Evolutionary conservation across 2,888 invertebrate species (phyloP).

Genomic region (Sphaerophoria rueppellii): DNA sequence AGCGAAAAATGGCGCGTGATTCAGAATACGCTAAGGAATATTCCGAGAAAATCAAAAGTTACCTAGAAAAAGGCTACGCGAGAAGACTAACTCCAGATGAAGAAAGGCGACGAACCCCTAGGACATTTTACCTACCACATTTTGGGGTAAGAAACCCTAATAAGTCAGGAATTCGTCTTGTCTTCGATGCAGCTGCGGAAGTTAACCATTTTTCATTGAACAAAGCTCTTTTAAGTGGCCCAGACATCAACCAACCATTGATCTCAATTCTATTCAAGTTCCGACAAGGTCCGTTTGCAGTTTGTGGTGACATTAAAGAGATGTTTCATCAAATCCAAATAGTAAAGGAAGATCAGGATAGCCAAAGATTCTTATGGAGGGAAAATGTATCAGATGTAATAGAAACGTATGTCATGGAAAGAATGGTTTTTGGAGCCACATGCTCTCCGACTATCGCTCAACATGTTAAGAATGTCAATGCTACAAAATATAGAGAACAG

Average conservation of each 20-base stretch:
- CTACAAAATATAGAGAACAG: slow-evolving; percentile 52
- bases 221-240: slow-evolving; percentile 74
- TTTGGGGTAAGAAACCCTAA: slow-evolving; percentile 73
- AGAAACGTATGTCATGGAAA: no score
- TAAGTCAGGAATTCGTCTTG: slow-evolving; percentile 43
- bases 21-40: no score
- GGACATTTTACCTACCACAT: slow-evolving; percentile 75
- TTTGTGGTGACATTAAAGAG: background rate
- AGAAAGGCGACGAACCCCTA: background rate
- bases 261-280: slow-evolving; percentile 1
- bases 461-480: slow-evolving; percentile 75
- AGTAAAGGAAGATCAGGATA: slow-evolving; percentile 74
- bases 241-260: slow-evolving; percentile 34
- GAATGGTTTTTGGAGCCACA: slow-evolving; percentile 34
- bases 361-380: slow-evolving; percentile 76
- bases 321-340: slow-evolving; percentile 70
- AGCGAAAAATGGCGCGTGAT: no score
- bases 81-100: no score
- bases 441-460: slow-evolving; percentile 29
- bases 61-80: no score
- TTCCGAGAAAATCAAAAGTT: no score
- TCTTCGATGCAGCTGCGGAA: slow-evolving; percentile 77
- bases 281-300: background rate
- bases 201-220: slow-evolving; percentile 74
- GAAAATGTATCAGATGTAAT: no score